Conservation (phyloP, 2,888 invertebrate genomes). For the Adelphocoris suturalis region DNA sequence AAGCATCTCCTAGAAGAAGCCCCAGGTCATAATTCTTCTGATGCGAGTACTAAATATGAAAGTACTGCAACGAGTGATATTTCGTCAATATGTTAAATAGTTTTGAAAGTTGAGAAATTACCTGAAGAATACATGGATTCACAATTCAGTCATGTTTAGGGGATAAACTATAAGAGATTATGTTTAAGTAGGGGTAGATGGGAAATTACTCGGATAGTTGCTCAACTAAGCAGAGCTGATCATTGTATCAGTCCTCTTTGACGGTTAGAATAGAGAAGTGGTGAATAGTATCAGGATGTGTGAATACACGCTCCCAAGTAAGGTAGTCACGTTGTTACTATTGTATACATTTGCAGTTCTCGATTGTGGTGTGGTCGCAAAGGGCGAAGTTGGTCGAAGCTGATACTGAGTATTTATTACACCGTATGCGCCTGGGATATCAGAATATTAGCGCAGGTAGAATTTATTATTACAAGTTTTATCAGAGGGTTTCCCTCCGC, state of each 20-base stretch:
- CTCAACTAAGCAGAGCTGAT: no score
- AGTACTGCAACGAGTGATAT: no score
- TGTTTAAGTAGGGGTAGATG: no score
- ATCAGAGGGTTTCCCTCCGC: constrained; percentile 54
- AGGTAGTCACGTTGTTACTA: constrained; percentile 32
- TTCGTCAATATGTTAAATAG: no score
- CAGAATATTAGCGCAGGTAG: constrained; percentile 62
- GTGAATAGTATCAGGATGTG: constrained; percentile 1
- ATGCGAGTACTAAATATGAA: no score
- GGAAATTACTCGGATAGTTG: no score
- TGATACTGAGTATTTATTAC: constrained; percentile 42
- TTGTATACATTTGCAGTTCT: constrained; percentile 11
- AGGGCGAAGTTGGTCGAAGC: constrained; percentile 9
- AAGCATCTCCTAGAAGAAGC: no score
- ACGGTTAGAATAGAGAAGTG: not conserved
- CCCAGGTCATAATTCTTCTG: no score
- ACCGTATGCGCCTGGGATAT: constrained; percentile 23
- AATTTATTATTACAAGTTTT: constrained; percentile 69
- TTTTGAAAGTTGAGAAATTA: no score
- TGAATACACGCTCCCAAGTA: not conserved
- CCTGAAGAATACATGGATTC: no score
- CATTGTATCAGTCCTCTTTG: not conserved
- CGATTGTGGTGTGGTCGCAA: constrained; percentile 19
- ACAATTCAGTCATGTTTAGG: not conserved
- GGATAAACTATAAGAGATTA: not conserved